These are phyloP conservation scores for Bemisia tabaci DNA, from an alignment of 1,140 invertebrate species.

Conservation along the genomic window DNA sequence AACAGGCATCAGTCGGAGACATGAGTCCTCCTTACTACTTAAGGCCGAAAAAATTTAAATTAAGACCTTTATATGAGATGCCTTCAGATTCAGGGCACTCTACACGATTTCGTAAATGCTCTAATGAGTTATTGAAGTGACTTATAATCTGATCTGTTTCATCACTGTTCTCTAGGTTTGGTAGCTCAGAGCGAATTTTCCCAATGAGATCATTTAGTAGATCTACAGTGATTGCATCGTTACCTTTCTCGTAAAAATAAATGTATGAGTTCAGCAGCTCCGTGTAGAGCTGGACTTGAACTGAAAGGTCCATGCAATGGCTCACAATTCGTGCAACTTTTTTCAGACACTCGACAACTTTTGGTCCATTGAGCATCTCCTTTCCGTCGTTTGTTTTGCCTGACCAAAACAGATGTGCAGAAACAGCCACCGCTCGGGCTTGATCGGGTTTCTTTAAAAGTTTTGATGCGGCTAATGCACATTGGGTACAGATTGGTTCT, in stretches of 20 bases:
- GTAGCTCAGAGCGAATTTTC: constrained; percentile 84
- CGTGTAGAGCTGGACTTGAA: constrained; percentile 90
- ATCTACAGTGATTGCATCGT: constrained; percentile 58
- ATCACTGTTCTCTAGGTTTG: constrained; percentile 82
- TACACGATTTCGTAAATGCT: constrained; percentile 48
- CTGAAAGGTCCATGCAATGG: constrained; percentile 94
- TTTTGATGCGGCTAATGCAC: constrained; percentile 85
- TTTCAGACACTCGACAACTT: constrained; percentile 89
- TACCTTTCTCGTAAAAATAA: constrained; percentile 87
- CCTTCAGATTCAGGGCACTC: constrained; percentile 35
- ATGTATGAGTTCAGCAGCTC: constrained; percentile 90
- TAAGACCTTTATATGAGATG: constrained; percentile 15
- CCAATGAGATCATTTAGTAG: constrained; percentile 75
- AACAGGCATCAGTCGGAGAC: not conserved
- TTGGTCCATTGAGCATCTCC: constrained; percentile 74
- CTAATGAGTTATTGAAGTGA: constrained; percentile 79
- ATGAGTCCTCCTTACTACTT: no score
- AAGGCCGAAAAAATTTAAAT: no score
- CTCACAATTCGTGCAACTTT: constrained; percentile 88
- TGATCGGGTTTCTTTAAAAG: constrained; percentile 96
- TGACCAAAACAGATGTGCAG: constrained; percentile 95
- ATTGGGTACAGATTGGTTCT: constrained; percentile 89
- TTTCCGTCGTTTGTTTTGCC: constrained; percentile 58
- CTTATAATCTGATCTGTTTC: constrained; percentile 93
- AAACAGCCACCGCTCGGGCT: constrained; percentile 76